Conservation (phyloP, 2,888 invertebrate genomes). For the Mystacides longicornis region DNA sequence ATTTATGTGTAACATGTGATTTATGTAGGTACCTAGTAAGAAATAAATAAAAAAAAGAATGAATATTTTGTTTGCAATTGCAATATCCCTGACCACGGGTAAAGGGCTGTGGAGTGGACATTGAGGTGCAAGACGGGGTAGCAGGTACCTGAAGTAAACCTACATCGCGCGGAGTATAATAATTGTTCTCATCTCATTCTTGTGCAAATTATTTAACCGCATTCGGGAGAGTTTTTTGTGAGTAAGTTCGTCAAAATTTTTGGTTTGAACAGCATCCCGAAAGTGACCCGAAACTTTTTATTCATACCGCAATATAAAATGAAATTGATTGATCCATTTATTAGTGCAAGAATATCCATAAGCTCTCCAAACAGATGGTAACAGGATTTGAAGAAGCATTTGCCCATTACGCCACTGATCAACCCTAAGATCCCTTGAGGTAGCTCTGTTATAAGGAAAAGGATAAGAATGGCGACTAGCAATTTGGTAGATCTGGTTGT, state of each 20-base stretch:
- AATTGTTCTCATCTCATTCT: no score
- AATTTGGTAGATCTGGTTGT: conserved; percentile 86
- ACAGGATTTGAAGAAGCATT: conserved; percentile 70
- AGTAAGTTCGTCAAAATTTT: conserved; percentile 54
- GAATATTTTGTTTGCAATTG: no score
- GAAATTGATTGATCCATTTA: conserved; percentile 91
- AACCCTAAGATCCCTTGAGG: conserved; percentile 74
- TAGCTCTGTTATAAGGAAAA: conserved; percentile 84
- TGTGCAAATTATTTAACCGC: no score
- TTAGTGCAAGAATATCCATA: conserved; percentile 82
- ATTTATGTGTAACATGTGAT: no score
- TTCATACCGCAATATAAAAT: conserved; percentile 93
- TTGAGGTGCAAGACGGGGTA: no score
- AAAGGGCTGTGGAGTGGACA: no score
- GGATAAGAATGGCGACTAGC: conserved; percentile 75
- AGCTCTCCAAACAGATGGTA: conserved; percentile 78
- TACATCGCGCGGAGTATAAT: no score
- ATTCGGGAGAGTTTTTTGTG: conserved; percentile 48
- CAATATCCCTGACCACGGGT: no score
- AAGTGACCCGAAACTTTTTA: conserved; percentile 80
- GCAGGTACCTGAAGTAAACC: no score
- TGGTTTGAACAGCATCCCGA: conserved; percentile 63
- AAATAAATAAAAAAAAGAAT: no score
- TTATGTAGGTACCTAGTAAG: no score
- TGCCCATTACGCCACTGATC: conserved; percentile 57